Percentiles rank a stretch among this genome's conserved stretches.
These are phyloP conservation scores for Lophius americanus DNA, from an alignment of 2,797 vertebrate genomes.

Conservation along the genomic window DNA sequence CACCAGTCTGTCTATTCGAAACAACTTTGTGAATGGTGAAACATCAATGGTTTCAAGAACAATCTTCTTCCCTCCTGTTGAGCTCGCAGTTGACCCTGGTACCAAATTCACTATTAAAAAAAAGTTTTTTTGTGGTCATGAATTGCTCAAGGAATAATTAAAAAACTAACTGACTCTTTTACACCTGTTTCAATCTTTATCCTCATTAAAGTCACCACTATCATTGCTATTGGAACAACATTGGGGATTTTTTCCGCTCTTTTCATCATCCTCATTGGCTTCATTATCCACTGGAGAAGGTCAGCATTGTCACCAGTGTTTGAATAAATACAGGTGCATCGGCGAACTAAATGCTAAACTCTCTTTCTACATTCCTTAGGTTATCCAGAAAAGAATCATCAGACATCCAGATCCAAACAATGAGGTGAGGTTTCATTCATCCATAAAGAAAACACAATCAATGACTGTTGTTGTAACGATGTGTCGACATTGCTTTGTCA, in stretches of 20 bases:
- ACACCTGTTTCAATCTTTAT: background rate
- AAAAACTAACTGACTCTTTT: too few relatives aligned
- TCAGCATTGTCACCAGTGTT: constrained; percentile 32
- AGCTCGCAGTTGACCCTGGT: constrained; percentile 63
- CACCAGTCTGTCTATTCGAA: constrained; percentile 35
- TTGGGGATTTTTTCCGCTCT: constrained; percentile 63
- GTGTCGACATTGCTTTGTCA: constrained; percentile 20
- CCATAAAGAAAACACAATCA: too few relatives aligned
- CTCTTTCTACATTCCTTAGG: constrained; percentile 43
- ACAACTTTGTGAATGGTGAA: background rate
- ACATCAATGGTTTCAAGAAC: constrained; percentile 48
- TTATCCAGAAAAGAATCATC: constrained; percentile 51
- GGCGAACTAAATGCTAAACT: background rate
- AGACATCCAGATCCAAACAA: constrained; percentile 75
- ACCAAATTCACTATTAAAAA: background rate
- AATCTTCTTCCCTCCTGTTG: accelerated
- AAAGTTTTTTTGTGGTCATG: background rate
- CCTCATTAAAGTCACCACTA: constrained; percentile 27
- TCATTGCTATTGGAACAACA: constrained; percentile 44
- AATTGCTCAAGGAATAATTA: background rate
- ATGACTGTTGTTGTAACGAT: background rate
- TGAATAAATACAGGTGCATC: background rate
- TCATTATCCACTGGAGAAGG: constrained; percentile 77
- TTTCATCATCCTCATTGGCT: constrained; percentile 55
- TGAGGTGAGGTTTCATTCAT: constrained; percentile 66